Base-by-base conservation (phyloP, 2,888 invertebrate genomes). In the Oscheius onirici region DNA sequence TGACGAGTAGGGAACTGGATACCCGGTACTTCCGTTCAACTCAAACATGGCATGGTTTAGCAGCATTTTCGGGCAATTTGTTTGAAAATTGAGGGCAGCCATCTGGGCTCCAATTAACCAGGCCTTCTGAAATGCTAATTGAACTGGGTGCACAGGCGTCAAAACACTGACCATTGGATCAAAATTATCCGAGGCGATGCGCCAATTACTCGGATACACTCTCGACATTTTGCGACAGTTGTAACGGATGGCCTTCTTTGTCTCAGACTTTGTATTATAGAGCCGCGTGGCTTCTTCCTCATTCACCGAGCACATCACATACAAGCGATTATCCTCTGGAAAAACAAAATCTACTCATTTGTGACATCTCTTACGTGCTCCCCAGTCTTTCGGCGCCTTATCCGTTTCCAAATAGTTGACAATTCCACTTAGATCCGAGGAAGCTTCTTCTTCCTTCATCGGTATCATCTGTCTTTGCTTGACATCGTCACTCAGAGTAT, bases 81-180 rank as follows among this genome's bases (percentile, higher is more conserved):
- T 85, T 63, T 85, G 84, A 63, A 80, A 80, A 72, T 93, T 93
- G 0, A 95, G 89, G 0, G 95, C 95, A 0, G 94, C 93, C 90
- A 95, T 92, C 88, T 95, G 95, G 0, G 94, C 92, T 0, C 96
- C 95, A 83, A 94, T 94, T 0, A 93, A 92, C 95, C 95, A 96
- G 89, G 95, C 95, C 67, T 92, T 81, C 84, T 83, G 60, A 22
- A 77, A 73, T 34, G 34, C 34, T 34, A 34, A 34, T 34, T 3
- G 34, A 34, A 34, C 34, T 34, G 34, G 24, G 15, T n/a, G n/a
- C n/a, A n/a, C n/a, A 8, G n/a, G 11, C 28, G 1, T 46, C 15
- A 10, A 46, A 24, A 22, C 22, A 49, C 26, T 22, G 54, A 75
- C 75, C 79, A 79, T 77, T 5, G 79, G 79, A 58, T 72, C 71